Conservation (phyloP, 2,113 vertebrate genomes). For the Myrmophylax atrothorax region DNA sequence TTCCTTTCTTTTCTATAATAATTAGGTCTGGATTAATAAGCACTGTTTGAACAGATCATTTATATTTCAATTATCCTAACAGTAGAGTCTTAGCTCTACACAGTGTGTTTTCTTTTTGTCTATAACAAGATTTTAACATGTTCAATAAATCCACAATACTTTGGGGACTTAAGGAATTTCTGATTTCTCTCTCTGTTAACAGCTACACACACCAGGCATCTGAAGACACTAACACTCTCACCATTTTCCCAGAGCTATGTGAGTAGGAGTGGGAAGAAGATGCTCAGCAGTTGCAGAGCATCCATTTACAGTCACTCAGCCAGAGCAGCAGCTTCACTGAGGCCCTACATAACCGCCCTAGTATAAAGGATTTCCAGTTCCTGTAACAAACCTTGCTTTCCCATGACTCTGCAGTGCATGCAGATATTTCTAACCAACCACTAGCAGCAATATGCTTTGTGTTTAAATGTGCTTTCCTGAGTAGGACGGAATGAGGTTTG, state of each 20-base stretch:
- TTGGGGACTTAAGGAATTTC: not conserved
- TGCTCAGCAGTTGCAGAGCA: not conserved
- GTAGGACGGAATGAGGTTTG: not conserved
- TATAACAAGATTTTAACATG: not conserved
- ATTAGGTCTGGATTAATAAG: not conserved
- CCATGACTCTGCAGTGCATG: not conserved
- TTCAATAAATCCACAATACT: not conserved
- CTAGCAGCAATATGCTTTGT: not conserved
- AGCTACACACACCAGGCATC: not conserved
- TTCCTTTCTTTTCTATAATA: not conserved
- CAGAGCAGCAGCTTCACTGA: not conserved
- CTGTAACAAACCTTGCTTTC: not conserved
- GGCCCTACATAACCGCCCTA: not conserved
- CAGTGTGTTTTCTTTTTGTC: not conserved
- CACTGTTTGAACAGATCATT: not conserved
- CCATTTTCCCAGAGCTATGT: not conserved
- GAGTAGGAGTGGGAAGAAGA: not conserved
- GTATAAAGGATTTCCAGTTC: not conserved
- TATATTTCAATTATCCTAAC: not conserved
- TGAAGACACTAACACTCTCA: slow-evolving; percentile 3
- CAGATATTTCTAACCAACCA: not conserved
- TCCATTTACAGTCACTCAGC: not conserved
- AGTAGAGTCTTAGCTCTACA: not conserved
- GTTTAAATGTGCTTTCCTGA: not conserved
- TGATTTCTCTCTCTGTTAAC: not conserved